Evolutionary conservation across 2,797 vertebrate genomes (phyloP).

Genomic region (Amazona ochrocephala): DNA sequence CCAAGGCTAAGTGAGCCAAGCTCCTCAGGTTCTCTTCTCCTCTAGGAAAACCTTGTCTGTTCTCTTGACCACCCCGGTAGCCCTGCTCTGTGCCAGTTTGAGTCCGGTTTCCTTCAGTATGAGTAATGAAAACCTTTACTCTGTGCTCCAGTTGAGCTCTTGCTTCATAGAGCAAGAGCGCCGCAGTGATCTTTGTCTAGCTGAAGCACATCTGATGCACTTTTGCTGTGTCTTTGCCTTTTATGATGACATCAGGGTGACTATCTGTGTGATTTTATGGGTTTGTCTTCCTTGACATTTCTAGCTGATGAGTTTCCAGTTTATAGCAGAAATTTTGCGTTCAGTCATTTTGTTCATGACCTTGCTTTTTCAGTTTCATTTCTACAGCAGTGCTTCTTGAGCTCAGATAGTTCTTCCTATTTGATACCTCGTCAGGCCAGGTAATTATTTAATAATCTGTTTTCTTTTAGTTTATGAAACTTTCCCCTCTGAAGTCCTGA

Average conservation of each 20-base stretch:
- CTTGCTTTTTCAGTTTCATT: background rate
- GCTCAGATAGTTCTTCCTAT: background rate
- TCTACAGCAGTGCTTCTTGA: background rate
- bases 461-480: background rate
- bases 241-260: background rate
- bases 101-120: background rate
- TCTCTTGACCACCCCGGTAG: background rate
- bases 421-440: background rate
- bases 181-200: background rate
- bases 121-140: background rate
- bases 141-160: background rate
- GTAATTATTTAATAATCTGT: background rate
- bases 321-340: background rate
- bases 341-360: background rate
- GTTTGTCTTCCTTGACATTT: background rate
- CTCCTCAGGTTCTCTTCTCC: background rate
- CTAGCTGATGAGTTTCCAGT: background rate
- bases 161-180: background rate
- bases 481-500: background rate
- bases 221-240: background rate
- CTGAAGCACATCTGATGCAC: background rate
- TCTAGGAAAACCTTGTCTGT: background rate
- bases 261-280: background rate
- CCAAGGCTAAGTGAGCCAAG: background rate
- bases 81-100: background rate